phyloP scores from a whole-genome alignment of 2,113 vertebrate genomes.

The Mormoops blainvillei region DNA sequence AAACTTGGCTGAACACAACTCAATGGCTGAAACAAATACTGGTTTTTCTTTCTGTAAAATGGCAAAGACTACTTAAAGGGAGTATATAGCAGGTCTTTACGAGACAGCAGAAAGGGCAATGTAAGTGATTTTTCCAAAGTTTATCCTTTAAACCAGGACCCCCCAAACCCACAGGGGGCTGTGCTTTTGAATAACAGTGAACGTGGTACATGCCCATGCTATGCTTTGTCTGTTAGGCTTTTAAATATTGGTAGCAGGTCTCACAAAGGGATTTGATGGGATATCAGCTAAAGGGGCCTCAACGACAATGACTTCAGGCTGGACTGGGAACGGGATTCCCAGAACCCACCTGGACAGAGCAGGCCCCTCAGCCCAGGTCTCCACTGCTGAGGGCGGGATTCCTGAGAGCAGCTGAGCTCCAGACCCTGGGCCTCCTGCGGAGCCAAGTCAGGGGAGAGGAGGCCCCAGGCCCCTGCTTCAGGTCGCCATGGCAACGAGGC shows the following conservation, averaged over 20 bases:
- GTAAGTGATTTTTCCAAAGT: background rate
- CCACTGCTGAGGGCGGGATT: conserved; percentile 16
- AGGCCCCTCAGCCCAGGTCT: conserved; percentile 53
- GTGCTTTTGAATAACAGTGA: conserved; percentile 8
- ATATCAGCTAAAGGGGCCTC: background rate
- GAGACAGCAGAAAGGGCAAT: conserved; percentile 41
- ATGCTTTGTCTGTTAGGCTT: background rate
- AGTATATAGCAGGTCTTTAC: background rate
- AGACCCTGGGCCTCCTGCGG: conserved; percentile 64
- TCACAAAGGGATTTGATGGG: conserved; percentile 30
- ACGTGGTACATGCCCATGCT: background rate
- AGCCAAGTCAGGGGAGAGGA: conserved; percentile 64
- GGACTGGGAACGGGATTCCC: conserved; percentile 43
- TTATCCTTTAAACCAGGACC: background rate
- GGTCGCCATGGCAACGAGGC: conserved; percentile 73
- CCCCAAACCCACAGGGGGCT: background rate
- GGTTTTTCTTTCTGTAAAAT: conserved; percentile 63
- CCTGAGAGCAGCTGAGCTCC: conserved; percentile 68
- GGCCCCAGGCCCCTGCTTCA: conserved; percentile 67
- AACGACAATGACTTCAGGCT: conserved; percentile 35
- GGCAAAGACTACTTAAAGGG: conserved; percentile 40
- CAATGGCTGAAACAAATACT: conserved; percentile 44
- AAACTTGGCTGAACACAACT: conserved; percentile 34
- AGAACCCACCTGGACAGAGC: conserved; percentile 59
- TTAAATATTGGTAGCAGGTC: conserved; percentile 21